Percentiles rank a stretch among this genome's conserved stretches.
These are phyloP conservation scores for Nowickia ferox DNA, from an alignment of 2,888 invertebrate genomes.

Conservation along the genomic window DNA sequence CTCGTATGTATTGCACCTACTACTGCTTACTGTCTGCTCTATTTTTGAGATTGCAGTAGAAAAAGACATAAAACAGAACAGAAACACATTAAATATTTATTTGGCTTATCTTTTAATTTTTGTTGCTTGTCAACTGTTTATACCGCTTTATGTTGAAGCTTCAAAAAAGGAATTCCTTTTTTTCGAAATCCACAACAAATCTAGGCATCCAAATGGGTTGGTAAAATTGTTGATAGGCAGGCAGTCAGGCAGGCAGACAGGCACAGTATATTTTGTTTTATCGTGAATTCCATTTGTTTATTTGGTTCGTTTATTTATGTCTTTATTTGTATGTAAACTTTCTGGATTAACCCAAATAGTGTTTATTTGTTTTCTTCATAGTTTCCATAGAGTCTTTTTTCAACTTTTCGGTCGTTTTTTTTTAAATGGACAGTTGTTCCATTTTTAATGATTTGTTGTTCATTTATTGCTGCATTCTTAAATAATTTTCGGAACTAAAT, in stretches of 20 bases:
- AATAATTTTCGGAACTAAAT: constrained; percentile 22
- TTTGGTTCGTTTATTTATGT: constrained; percentile 27
- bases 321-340: constrained; percentile 48
- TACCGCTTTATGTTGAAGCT: constrained; percentile 35
- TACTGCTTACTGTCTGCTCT: neutral
- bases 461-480: constrained; percentile 9
- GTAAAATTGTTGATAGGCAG: neutral
- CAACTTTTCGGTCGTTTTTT: constrained; percentile 17
- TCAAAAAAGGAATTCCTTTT: neutral
- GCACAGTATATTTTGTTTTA: constrained; percentile 32
- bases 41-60: neutral
- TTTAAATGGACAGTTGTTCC: constrained; percentile 60
- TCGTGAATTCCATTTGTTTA: constrained; percentile 55
- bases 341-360: constrained; percentile 67
- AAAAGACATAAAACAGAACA: constrained; percentile 5
- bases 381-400: neutral
- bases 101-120: constrained; percentile 54
- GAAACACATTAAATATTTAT: constrained; percentile 39
- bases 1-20: too few relatives aligned
- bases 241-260: neutral
- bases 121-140: constrained; percentile 54
- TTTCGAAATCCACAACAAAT: constrained; percentile 9
- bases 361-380: constrained; percentile 57
- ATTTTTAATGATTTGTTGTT: constrained; percentile 51
- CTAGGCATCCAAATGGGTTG: neutral